These are phyloP conservation scores for Conomelus anceps DNA, from an alignment of 2,888 invertebrate species.

Conservation along the genomic window DNA sequence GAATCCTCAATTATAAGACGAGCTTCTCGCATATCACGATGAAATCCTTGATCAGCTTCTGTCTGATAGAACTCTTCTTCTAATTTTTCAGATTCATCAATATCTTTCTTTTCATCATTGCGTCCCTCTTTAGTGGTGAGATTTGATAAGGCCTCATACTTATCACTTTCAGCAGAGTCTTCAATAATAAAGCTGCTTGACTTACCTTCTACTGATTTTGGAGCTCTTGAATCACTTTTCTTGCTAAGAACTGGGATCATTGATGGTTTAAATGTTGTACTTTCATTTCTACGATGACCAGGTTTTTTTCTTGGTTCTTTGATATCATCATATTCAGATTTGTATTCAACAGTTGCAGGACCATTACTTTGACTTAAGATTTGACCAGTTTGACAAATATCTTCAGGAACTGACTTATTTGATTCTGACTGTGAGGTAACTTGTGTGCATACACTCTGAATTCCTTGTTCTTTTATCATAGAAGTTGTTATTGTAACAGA, in stretches of 20 bases:
- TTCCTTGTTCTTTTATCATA: slow-evolving; percentile 45
- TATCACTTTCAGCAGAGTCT: slow-evolving; percentile 42
- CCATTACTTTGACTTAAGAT: slow-evolving; percentile 42
- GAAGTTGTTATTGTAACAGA: slow-evolving; percentile 50
- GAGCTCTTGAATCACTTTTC: not conserved
- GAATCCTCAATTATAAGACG: slow-evolving; percentile 34
- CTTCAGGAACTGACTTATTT: slow-evolving; percentile 25
- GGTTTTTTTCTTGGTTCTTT: slow-evolving; percentile 38
- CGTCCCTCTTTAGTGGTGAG: slow-evolving; percentile 44
- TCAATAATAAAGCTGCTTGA: slow-evolving; percentile 27
- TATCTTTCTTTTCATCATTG: slow-evolving; percentile 45
- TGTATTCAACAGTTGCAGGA: slow-evolving; percentile 48
- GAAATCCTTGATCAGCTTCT: slow-evolving; percentile 45
- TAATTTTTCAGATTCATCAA: slow-evolving; percentile 42
- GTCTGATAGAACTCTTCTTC: slow-evolving; percentile 43
- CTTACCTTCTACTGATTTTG: slow-evolving; percentile 36
- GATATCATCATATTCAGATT: slow-evolving; percentile 44
- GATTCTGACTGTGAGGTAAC: slow-evolving; percentile 45
- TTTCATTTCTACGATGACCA: slow-evolving; percentile 52
- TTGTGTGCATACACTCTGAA: slow-evolving; percentile 49
- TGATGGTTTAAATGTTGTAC: slow-evolving; percentile 42
- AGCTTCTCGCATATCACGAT: slow-evolving; percentile 42
- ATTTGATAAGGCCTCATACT: slow-evolving; percentile 37
- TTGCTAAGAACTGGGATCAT: slow-evolving; percentile 32
- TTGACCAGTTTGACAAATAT: not conserved